Evolutionary conservation across 2,113 vertebrate genomes (phyloP), one percentile per base, ranked within the genome.

Genomic region (Oncorhynchus clarkii): DNA sequence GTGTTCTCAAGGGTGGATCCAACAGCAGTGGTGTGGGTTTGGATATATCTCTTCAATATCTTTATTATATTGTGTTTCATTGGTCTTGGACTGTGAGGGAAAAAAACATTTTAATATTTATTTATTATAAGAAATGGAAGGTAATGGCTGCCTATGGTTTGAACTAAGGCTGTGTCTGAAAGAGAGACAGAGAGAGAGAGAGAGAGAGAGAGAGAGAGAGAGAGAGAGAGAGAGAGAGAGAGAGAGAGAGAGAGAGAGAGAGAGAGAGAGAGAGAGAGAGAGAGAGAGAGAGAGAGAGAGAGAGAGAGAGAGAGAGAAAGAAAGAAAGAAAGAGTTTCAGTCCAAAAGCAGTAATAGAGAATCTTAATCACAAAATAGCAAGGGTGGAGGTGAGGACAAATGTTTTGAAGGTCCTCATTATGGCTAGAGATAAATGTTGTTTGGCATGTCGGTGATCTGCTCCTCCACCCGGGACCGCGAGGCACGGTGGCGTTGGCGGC

Each of bases 341-440:
- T 62, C 20, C n/a, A n/a, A 62, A 62, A 9, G 6, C 45, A 51
- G n/a, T 26, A 6, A 26, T 12, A 39, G 45, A 24, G 22, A 24
- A 13, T 5, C 8, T 5, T 13, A 59, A 27, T 12, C 13, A 72
- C 24, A 27, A 54, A 22, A 72, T 20, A 62, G 9, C 34, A 51
- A 59, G 9, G n/a, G 39, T 45, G 39, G 39, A 45, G 4, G 27
- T 34, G 49, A 20, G 57, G 49, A 39, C 16, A 27, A 68, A 16
- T 66, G 16, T 34, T 67, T 18, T 64, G 78, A 77, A 79, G 80
- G 71, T 78, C 73, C 79, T 87, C 85, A 88, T 85, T 75, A 86
- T 81, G 24, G 65, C 77, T 78, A 68, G 82, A 34, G 31, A 34
- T 34, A 34, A 6, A 34, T 34, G 31, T 31, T 34, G 31, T 34